phyloP scores from a whole-genome alignment of 1,140 invertebrate genomes.

The Mercenaria mercenaria region DNA sequence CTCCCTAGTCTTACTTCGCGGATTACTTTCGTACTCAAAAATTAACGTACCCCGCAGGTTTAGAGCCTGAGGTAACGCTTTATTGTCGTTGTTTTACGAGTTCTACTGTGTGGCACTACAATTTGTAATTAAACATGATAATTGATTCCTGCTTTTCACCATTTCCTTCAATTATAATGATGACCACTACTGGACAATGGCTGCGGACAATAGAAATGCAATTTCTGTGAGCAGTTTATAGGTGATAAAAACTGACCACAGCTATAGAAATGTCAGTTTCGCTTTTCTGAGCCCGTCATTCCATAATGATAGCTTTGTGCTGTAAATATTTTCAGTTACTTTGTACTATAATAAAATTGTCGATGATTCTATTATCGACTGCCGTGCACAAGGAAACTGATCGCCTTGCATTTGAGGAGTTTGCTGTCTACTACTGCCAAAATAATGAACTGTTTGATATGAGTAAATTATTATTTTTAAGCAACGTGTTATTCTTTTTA shows the following conservation, averaged over 20 bases:
- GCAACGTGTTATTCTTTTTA: no score
- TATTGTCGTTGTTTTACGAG: constrained; percentile 31
- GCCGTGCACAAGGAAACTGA: no score
- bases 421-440: no score
- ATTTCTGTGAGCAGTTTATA: constrained; percentile 25
- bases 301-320: background rate
- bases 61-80: constrained; percentile 9
- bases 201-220: constrained; percentile 29
- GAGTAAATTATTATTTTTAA: no score
- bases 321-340: background rate
- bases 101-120: background rate
- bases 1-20: background rate
- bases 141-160: constrained; percentile 50
- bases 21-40: background rate
- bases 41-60: background rate
- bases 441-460: no score
- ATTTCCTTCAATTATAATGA: constrained; percentile 44
- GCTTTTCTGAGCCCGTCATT: constrained; percentile 6
- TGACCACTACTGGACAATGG: constrained; percentile 24
- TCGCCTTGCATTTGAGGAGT: no score
- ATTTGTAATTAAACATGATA: constrained; percentile 45
- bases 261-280: constrained; percentile 35
- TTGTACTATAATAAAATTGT: background rate
- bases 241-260: constrained; percentile 43
- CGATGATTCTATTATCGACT: background rate